phyloP scores from a whole-genome alignment of 2,113 vertebrate species.

The Apus apus region DNA sequence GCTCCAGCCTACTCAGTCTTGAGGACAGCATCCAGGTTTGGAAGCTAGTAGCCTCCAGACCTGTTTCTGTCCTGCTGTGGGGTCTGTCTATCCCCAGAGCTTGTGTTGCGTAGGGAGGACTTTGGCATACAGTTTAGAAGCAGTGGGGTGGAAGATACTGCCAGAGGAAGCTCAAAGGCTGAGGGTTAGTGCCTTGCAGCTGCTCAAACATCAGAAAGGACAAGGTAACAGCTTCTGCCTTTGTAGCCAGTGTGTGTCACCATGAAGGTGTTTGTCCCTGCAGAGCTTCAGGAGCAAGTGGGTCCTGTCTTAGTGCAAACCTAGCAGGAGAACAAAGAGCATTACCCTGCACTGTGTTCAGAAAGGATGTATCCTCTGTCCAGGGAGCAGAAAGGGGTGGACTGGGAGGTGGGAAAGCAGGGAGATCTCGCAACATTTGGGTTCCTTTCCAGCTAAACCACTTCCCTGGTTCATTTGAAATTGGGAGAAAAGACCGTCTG shows the following conservation, averaged over 20 bases:
- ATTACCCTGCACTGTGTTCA: neutral
- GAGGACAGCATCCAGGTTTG: neutral
- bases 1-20: neutral
- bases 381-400: neutral
- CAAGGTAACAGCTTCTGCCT: neutral
- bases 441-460: constrained; percentile 87
- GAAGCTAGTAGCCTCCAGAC: neutral
- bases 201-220: neutral
- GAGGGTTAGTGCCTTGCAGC: neutral
- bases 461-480: constrained; percentile 97
- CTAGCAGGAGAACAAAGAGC: neutral
- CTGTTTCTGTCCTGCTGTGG: neutral
- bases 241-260: neutral
- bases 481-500: constrained; percentile 94
- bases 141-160: neutral
- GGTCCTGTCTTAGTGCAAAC: neutral
- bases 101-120: neutral
- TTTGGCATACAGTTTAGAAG: neutral
- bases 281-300: neutral
- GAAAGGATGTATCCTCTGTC: neutral
- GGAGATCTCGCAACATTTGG: neutral
- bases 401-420: neutral
- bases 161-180: neutral
- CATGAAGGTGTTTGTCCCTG: neutral
- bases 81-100: neutral